Percentiles rank a stretch among this genome's conserved stretches.
Evolutionary conservation across 1,140 invertebrate species (phyloP).

Genomic region (Drosophila nikananu): DNA sequence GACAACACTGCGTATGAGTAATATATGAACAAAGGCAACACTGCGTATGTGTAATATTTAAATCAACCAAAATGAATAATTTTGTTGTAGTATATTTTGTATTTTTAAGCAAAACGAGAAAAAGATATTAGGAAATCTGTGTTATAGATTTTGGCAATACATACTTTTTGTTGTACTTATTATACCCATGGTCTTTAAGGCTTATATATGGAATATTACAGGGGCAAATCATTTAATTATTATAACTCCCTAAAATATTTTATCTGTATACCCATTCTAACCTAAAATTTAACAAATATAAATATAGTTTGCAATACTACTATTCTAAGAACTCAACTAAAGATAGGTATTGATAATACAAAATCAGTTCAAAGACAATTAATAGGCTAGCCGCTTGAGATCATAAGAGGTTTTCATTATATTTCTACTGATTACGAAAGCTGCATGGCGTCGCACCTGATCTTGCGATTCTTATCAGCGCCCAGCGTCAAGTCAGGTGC

Average conservation of each 20-base stretch:
- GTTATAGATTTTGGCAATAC: neutral
- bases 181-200: too few relatives aligned
- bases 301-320: neutral
- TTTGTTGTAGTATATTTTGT: neutral
- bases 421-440: conserved; percentile 8
- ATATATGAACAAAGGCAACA: neutral
- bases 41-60: neutral
- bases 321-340: neutral
- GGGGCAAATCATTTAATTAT: neutral
- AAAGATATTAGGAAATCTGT: neutral
- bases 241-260: neutral
- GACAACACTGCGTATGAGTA: neutral
- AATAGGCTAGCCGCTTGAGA: conserved; percentile 6
- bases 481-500: conserved; percentile 64
- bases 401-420: conserved; percentile 8
- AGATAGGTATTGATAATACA: neutral
- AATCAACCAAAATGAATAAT: neutral
- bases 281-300: neutral
- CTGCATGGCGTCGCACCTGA: conserved; percentile 41
- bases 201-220: neutral
- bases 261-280: neutral
- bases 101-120: neutral
- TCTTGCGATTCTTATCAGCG: conserved; percentile 51
- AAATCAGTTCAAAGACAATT: conserved; percentile 6
- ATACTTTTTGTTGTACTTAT: too few relatives aligned